Percentiles rank a stretch among this genome's conserved stretches.
These are phyloP conservation scores for Cavia aperea DNA, from an alignment of 2,113 vertebrate genomes.

Conservation along the genomic window DNA sequence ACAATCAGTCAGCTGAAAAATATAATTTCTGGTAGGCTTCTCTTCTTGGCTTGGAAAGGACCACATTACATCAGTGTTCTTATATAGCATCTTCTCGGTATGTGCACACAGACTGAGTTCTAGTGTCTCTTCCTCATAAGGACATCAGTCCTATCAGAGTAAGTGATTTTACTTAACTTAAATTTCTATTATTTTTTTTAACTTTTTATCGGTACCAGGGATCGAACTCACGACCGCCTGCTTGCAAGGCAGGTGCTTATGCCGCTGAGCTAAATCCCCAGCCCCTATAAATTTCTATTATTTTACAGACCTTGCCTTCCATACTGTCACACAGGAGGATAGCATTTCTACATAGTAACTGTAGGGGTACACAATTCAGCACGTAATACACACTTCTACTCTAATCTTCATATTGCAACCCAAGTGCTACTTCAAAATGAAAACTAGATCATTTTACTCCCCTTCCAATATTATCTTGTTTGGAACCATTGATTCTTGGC, in stretches of 20 bases:
- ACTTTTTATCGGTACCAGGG: too few relatives aligned
- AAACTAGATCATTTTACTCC: neutral
- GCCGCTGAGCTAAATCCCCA: too few relatives aligned
- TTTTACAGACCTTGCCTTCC: neutral
- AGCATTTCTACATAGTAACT: neutral
- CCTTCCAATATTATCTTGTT: neutral
- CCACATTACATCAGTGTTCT: neutral
- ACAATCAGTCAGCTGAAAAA: neutral
- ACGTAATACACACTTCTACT: neutral
- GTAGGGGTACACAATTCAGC: neutral
- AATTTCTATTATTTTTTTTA: neutral
- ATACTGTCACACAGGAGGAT: neutral
- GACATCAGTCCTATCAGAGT: neutral
- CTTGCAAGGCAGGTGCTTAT: too few relatives aligned
- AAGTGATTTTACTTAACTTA: neutral
- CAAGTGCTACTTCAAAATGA: neutral
- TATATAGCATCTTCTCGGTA: neutral
- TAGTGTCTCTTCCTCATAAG: neutral
- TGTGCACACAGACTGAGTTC: neutral
- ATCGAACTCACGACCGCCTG: too few relatives aligned
- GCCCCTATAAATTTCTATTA: neutral
- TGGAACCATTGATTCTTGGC: neutral
- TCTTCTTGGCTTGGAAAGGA: neutral
- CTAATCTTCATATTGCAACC: neutral
- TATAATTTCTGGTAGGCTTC: neutral